Evolutionary conservation across 2,888 invertebrate species (phyloP).

Genomic region (Nowickia ferox): DNA sequence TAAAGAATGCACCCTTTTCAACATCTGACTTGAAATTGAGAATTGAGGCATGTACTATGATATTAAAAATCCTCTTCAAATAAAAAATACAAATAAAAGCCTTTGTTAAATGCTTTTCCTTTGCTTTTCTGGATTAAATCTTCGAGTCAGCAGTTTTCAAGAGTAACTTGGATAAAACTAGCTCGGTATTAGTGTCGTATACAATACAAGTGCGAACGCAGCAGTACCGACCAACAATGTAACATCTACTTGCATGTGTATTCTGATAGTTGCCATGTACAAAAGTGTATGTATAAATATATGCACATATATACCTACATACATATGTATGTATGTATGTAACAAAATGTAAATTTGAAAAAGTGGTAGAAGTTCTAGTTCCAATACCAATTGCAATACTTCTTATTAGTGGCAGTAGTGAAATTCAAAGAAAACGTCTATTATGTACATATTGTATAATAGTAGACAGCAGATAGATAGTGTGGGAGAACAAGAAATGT

Average conservation of each 20-base stretch:
- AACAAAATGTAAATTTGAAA: slow-evolving; percentile 12
- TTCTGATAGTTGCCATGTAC: neutral
- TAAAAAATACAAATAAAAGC: slow-evolving; percentile 68
- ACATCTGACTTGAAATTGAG: neutral
- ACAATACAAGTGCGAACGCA: neutral
- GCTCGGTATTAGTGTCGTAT: slow-evolving; percentile 10
- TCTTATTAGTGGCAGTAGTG: slow-evolving; percentile 5
- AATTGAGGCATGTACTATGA: slow-evolving; percentile 22
- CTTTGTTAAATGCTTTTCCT: slow-evolving; percentile 76
- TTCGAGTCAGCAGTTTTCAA: slow-evolving; percentile 80
- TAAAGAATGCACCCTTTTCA: neutral
- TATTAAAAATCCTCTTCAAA: slow-evolving; percentile 2
- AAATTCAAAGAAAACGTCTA: slow-evolving; percentile 36
- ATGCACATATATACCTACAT: neutral
- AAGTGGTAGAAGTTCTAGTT: slow-evolving; percentile 26
- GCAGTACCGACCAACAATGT: neutral
- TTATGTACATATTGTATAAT: slow-evolving; percentile 43
- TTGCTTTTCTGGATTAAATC: slow-evolving; percentile 80
- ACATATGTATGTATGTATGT: neutral
- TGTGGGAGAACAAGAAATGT: slow-evolving; percentile 6
- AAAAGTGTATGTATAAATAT: neutral
- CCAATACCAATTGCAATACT: slow-evolving; percentile 13
- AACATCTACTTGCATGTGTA: neutral
- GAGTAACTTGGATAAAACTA: slow-evolving; percentile 74
- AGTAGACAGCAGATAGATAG: slow-evolving; percentile 30